Percentiles rank a stretch among this genome's conserved stretches.
Conservation (phyloP, 2,113 vertebrate species). For the Felis chaus region DNA sequence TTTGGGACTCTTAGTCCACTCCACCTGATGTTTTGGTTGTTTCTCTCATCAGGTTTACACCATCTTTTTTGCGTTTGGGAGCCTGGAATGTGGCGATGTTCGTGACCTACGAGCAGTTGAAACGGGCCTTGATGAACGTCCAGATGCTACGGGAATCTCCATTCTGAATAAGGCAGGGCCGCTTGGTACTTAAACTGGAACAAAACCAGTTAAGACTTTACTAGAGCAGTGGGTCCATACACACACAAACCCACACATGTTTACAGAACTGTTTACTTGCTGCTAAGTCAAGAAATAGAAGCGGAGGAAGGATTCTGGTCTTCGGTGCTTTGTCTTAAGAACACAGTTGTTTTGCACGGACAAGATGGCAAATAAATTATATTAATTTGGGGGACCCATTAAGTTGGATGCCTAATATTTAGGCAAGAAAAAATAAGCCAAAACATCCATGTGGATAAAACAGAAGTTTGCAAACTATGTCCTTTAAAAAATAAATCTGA, state of each 20-base stretch:
- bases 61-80: constrained; percentile 94
- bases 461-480: background rate
- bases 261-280: constrained; percentile 30
- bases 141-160: constrained; percentile 86
- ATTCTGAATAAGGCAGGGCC: constrained; percentile 57
- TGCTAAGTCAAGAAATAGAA: constrained; percentile 42
- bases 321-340: constrained; percentile 46
- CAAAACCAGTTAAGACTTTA: background rate
- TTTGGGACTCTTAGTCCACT: background rate
- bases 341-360: background rate
- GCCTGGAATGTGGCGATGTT: constrained; percentile 99
- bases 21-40: background rate
- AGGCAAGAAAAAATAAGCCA: constrained; percentile 56
- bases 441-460: constrained; percentile 42
- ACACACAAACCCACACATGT: background rate
- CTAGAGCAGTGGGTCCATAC: background rate
- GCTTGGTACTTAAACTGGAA: background rate
- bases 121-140: constrained; percentile 85
- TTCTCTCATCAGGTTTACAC: constrained; percentile 88
- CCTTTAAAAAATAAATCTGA: background rate
- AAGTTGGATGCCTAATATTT: constrained; percentile 69
- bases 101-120: constrained; percentile 95
- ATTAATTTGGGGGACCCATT: constrained; percentile 77
- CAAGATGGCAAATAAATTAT: constrained; percentile 74
- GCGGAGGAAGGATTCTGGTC: background rate